A percentile compares a stretch with the other conserved stretches of the same genome.
phyloP scores from a whole-genome alignment of 2,888 invertebrate genomes.

The Polymixis lichenea region DNA sequence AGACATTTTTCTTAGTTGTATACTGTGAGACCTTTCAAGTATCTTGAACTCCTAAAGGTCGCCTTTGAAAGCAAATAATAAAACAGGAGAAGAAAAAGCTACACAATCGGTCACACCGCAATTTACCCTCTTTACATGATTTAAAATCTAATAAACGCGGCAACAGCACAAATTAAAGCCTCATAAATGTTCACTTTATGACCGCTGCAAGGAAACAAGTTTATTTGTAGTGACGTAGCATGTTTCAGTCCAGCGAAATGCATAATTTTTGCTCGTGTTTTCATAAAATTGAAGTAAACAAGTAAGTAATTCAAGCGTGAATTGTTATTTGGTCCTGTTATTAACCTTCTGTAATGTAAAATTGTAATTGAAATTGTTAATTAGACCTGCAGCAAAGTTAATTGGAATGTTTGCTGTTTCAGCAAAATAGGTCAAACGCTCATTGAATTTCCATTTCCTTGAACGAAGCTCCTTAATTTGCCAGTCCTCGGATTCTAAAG shows the following conservation, averaged over 20 bases:
- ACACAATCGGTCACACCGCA: not conserved
- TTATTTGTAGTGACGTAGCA: slow-evolving; percentile 45
- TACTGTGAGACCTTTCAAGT: not conserved
- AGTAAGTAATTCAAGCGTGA: not conserved
- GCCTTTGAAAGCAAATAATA: not conserved
- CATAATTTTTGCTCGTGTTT: slow-evolving; percentile 19
- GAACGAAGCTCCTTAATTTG: slow-evolving; percentile 38
- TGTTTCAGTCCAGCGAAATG: slow-evolving; percentile 29
- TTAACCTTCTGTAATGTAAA: slow-evolving; percentile 10
- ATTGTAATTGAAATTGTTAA: not conserved
- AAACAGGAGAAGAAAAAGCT: slow-evolving; percentile 10
- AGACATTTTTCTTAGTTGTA: not conserved
- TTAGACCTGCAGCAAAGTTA: slow-evolving; percentile 1
- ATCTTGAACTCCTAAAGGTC: slow-evolving; percentile 5
- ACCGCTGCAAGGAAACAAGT: slow-evolving; percentile 39
- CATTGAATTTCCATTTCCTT: slow-evolving; percentile 23
- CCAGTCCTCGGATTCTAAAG: slow-evolving; percentile 28
- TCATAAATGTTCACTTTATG: slow-evolving; percentile 53
- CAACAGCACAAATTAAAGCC: slow-evolving; percentile 32
- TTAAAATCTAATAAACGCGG: slow-evolving; percentile 47
- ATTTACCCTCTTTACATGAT: slow-evolving; percentile 26
- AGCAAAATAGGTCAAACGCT: slow-evolving; percentile 11
- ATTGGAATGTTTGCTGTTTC: slow-evolving; percentile 6
- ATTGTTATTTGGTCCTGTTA: not conserved
- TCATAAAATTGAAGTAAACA: slow-evolving; percentile 8